Evolutionary conservation across 2,888 invertebrate species (phyloP), one percentile per base, ranked within the genome.

Genomic region (Netelia fuscicornis): DNA sequence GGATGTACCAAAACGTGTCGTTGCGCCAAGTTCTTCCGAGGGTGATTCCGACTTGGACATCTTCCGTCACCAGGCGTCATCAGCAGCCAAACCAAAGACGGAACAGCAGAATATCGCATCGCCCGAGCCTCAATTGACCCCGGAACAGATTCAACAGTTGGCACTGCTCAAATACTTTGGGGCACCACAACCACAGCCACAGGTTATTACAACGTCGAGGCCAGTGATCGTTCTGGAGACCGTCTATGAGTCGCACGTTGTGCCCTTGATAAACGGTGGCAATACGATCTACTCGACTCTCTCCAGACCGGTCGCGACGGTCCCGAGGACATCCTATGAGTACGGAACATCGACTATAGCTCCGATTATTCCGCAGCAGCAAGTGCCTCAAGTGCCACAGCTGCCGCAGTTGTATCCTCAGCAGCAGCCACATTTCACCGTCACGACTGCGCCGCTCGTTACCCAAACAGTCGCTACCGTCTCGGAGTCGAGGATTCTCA

Each of bases 391-490:
- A 64, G 92, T 93, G 20, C 90, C 88, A 11, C 91, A 88, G 68
- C 76, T 90, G 23, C 92, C 90, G 6, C 91, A 89, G 67, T 96
- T 95, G 91, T 86, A 83, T 58, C 95, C 93, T 0, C 95, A 95
- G 25, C 94, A 94, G 52, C 96, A 95, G 85, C 97, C 95, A 64
- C 97, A 97, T 89, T 97, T 96, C 92, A 96, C 97, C 54, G 94
- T 98, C 23, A 97, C 97, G 37, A 97, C 97, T 10, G 97, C 97
- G 0, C 97, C 97, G 0, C 95, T 97, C n/a, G 95, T 98, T 30
- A 95, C 97, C 83, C 97, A 97, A 90, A 97, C 97, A 0, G 94
- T 97, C 89, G 96, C 97, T 13, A 97, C 97, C 0, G 95, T 97
- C 87, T 97, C 97, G 0, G 96, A 97, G 86, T 97, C 98, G 89